Evolutionary conservation across 2,888 invertebrate genomes (phyloP).

Genomic region (Mesorhabditis spiculigera): DNA sequence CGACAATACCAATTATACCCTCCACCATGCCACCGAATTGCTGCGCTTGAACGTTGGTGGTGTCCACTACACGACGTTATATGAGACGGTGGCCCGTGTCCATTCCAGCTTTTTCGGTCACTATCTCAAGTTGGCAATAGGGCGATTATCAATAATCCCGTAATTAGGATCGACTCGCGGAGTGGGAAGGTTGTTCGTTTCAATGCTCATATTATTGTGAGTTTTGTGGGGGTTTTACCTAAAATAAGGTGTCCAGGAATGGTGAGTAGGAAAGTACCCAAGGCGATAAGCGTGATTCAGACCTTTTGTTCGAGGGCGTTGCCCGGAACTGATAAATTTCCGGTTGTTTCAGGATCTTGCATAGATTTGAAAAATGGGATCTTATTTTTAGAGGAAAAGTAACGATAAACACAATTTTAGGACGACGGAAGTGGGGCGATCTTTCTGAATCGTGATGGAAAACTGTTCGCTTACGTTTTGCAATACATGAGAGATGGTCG

Average conservation of each 20-base stretch:
- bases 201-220: slow-evolving; percentile 25
- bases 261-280: not conserved
- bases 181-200: slow-evolving; percentile 27
- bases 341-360: too few species aligned
- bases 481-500: slow-evolving; percentile 36
- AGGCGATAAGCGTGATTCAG: too few species aligned
- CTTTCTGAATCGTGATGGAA: slow-evolving; percentile 36
- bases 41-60: slow-evolving; percentile 36
- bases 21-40: slow-evolving; percentile 28
- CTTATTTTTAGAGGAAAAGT: slow-evolving; percentile 1
- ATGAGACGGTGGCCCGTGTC: slow-evolving; percentile 27
- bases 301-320: too few species aligned
- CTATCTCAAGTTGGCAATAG: slow-evolving; percentile 10
- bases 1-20: not conserved
- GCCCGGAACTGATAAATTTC: too few species aligned
- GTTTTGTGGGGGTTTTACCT: slow-evolving; percentile 4
- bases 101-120: slow-evolving; percentile 27
- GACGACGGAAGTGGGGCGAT: slow-evolving; percentile 32
- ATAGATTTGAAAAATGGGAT: too few species aligned
- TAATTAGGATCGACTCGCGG: slow-evolving; percentile 25
- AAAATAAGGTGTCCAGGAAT: not conserved
- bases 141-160: not conserved
- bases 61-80: slow-evolving; percentile 28
- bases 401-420: slow-evolving; percentile 17
- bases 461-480: slow-evolving; percentile 29